Evolutionary conservation across 23 tunicate genomes (phyloP).

Genomic region (Pegea sp.): DNA sequence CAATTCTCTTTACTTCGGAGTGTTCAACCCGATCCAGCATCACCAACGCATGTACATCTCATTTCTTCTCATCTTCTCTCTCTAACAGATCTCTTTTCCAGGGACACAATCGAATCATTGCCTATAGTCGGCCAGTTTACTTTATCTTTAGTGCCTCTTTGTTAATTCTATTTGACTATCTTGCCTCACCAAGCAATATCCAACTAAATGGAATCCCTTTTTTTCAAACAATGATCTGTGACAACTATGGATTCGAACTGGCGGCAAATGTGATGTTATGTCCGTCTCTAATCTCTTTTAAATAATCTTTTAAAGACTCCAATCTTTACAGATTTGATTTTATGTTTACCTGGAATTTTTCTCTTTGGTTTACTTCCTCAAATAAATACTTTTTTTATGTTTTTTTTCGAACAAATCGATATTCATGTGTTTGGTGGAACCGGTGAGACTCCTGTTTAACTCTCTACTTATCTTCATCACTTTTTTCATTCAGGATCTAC

Average conservation of each 20-base stretch:
- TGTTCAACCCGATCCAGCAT: conserved; percentile 75
- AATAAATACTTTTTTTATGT: conserved; percentile 48
- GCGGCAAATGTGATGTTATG: conserved; percentile 50
- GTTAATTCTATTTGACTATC: conserved; percentile 36
- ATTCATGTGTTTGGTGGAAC: conserved; percentile 75
- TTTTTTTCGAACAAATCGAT: conserved; percentile 40
- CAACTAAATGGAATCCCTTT: conserved; percentile 12
- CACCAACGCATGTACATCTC: conserved; percentile 57
- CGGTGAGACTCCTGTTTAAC: conserved; percentile 11
- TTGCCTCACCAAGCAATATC: conserved; percentile 11
- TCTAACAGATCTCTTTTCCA: conserved; percentile 3
- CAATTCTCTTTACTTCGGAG: conserved; percentile 59
- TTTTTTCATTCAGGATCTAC: conserved; percentile 21
- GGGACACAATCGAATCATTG: conserved; percentile 74
- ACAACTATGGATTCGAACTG: conserved; percentile 12
- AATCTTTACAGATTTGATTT: conserved; percentile 50
- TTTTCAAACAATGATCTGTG: conserved; percentile 3
- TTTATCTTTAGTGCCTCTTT: conserved; percentile 26
- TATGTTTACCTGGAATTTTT: conserved; percentile 34
- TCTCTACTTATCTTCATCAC: neutral
- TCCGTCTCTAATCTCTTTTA: too few relatives aligned
- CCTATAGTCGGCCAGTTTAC: conserved; percentile 77
- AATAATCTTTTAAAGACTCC: too few relatives aligned
- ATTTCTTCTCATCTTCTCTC: neutral
- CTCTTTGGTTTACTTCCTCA: conserved; percentile 70